These are phyloP conservation scores for Catocala nupta DNA, from an alignment of 2,888 invertebrate species.

Conservation along the genomic window DNA sequence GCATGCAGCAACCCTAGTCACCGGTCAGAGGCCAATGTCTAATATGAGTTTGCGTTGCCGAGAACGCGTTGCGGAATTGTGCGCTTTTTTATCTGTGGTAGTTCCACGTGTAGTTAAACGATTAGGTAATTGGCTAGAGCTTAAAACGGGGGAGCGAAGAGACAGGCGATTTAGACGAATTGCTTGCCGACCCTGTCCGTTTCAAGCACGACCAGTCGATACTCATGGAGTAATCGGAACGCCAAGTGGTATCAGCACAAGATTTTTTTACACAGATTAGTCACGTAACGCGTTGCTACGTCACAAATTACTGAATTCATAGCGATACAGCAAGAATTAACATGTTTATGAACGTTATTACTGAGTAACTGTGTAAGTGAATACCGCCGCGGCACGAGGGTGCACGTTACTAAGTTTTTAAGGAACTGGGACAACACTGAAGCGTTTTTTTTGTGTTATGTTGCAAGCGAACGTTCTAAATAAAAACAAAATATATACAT, in stretches of 20 bases:
- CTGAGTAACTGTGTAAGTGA: not conserved
- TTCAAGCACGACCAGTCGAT: slow-evolving; percentile 23
- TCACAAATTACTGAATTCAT: slow-evolving; percentile 37
- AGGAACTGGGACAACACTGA: too few species aligned
- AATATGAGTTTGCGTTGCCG: slow-evolving; percentile 33
- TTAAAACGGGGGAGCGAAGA: not conserved
- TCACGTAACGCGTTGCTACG: slow-evolving; percentile 47
- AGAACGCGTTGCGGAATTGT: slow-evolving; percentile 24
- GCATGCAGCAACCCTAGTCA: slow-evolving; percentile 43
- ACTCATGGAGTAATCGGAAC: slow-evolving; percentile 45
- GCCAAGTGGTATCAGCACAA: slow-evolving; percentile 37
- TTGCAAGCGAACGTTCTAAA: too few species aligned
- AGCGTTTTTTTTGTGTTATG: too few species aligned
- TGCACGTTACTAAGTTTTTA: too few species aligned
- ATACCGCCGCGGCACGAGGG: too few species aligned
- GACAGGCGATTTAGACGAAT: not conserved
- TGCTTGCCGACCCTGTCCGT: slow-evolving; percentile 4
- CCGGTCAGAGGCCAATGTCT: slow-evolving; percentile 54
- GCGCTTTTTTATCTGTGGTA: slow-evolving; percentile 27
- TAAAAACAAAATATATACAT: too few species aligned
- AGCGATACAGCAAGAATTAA: slow-evolving; percentile 29
- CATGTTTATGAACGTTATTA: slow-evolving; percentile 8
- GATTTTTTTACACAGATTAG: slow-evolving; percentile 45
- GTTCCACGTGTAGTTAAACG: slow-evolving; percentile 29
- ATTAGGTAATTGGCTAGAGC: slow-evolving; percentile 36